Base-by-base conservation (phyloP, 1,140 invertebrate genomes). In the Ganaspis sp. region DNA sequence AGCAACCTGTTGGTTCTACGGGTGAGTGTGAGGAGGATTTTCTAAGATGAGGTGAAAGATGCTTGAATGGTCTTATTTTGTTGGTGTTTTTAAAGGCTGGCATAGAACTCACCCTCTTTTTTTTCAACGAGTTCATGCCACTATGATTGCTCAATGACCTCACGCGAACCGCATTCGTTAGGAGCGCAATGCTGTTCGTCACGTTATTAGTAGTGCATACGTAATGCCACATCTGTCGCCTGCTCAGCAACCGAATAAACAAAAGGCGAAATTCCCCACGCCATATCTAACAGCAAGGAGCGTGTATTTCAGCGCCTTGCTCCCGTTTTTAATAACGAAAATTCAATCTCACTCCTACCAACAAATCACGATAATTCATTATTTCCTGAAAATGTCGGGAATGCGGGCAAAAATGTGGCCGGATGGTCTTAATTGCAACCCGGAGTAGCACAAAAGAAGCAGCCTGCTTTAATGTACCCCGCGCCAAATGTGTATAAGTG, bases 291-390 rank as follows among this genome's bases (percentile, higher is more conserved):
- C 58, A 34, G 21, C 9, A 5, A 64, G 9, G 53, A 26, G 9
- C 54, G 26, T 34, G 12, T 64, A 64, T 64, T 34, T 34, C 58
- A 64, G 11, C 23, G 54, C 54, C 12, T 64, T 64, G 15, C 58
- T 15, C 11, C 23, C 54, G 21, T 64, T 64, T 64, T 64, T 64
- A 64, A 64, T 64, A 64, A 64, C 58, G 23, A 64, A 64, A 64
- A 64, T 64, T 64, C 58, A 64, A 64, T 64, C 23, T 64, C 21
- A 11, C 12, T 64, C 23, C 21, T 64, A 26, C 54, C 23, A 64
- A 64, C 58, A 64, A 64, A 64, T 64, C 58, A 64, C 26, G 58
- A 64, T 64, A 64, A 64, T 64, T 64, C 58, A 64, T 64, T 64
- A 64, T 64, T 64, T 64, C 58, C 58, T 64, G 58, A 64, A 64